A percentile compares a stretch with the other conserved stretches of the same genome.
Evolutionary conservation across 2,797 vertebrate species (phyloP).

Genomic region (Rhabdophis nuchalis): DNA sequence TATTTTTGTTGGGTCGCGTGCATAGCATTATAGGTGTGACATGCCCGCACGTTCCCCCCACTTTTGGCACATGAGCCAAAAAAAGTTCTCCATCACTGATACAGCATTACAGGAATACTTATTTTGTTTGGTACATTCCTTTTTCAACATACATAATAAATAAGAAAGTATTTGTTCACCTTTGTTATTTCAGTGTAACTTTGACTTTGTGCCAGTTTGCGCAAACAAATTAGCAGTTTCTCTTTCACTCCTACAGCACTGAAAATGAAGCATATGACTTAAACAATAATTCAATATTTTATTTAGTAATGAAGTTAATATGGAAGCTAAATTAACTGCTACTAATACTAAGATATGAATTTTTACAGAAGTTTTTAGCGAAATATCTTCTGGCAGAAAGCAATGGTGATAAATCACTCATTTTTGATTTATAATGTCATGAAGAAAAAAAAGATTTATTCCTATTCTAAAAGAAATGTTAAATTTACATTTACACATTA

Average conservation of each 20-base stretch:
- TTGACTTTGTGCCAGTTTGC: conserved; percentile 41
- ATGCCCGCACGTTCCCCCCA: too few relatives aligned
- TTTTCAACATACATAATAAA: not conserved
- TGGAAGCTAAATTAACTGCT: not conserved
- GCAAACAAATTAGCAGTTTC: conserved; percentile 55
- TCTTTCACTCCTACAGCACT: conserved; percentile 53
- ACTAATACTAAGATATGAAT: not conserved
- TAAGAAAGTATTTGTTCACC: conserved; percentile 55
- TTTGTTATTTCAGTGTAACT: conserved; percentile 57
- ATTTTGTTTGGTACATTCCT: not conserved
- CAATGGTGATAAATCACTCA: not conserved
- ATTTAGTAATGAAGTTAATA: not conserved
- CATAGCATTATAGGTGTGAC: too few relatives aligned
- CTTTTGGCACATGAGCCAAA: too few relatives aligned
- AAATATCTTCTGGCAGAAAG: not conserved
- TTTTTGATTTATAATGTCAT: not conserved
- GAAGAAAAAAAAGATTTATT: not conserved
- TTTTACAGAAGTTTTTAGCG: not conserved
- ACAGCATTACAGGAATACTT: not conserved
- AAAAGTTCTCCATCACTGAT: not conserved
- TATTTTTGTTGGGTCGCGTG: too few relatives aligned
- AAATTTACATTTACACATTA: not conserved
- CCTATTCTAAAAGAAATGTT: not conserved
- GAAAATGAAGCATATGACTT: conserved; percentile 21
- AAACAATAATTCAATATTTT: not conserved